These are phyloP conservation scores for Mesembrinibis cayennensis DNA, from an alignment of 2,113 vertebrate species.

Conservation along the genomic window DNA sequence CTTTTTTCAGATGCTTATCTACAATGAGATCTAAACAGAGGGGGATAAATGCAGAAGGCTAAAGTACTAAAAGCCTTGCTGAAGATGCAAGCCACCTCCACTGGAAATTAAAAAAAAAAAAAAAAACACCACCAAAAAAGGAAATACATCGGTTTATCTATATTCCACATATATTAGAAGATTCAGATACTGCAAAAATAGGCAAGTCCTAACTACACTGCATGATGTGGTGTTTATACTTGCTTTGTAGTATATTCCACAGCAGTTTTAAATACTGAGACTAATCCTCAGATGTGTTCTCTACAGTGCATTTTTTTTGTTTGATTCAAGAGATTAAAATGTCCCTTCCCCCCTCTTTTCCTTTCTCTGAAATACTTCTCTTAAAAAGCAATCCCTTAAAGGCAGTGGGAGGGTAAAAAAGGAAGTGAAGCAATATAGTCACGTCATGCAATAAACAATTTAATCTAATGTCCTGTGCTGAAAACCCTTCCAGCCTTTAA, in stretches of 20 bases:
- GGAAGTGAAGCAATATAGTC: not conserved
- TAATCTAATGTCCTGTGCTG: not conserved
- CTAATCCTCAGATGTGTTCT: not conserved
- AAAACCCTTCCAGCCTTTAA: not conserved
- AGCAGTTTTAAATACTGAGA: not conserved
- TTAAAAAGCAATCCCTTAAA: not conserved
- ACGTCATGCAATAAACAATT: not conserved
- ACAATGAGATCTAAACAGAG: not conserved
- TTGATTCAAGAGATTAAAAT: not conserved
- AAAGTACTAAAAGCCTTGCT: not conserved
- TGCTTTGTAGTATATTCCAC: not conserved
- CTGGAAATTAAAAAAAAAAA: not conserved
- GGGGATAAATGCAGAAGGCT: not conserved
- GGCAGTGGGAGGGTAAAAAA: not conserved
- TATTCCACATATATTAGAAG: not conserved
- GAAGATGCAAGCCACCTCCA: not conserved
- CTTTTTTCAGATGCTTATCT: slow-evolving; percentile 30
- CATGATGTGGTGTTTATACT: not conserved
- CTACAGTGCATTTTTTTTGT: not conserved
- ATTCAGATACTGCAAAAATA: not conserved
- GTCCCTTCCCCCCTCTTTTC: not conserved
- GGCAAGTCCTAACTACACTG: not conserved
- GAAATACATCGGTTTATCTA: not conserved
- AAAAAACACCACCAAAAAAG: not conserved
- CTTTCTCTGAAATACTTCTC: not conserved